Evolutionary conservation across 2,888 invertebrate species (phyloP), one percentile per base, ranked within the genome.

Genomic region (Dynastes grantii): DNA sequence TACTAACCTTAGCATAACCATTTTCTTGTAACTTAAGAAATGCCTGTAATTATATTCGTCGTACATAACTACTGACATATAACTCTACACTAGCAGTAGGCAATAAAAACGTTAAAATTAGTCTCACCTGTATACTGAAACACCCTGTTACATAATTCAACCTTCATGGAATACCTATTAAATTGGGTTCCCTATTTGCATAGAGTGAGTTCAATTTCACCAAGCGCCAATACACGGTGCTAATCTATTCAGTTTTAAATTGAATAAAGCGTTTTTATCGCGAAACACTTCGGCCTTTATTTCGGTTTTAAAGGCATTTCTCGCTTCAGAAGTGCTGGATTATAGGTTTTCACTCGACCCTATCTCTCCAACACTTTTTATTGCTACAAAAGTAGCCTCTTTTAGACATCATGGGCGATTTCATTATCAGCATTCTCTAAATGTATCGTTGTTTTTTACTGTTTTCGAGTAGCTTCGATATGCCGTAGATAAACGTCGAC

Each of bases 171-270:
- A 73, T 73, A 27, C 73, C 45, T 29, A 37, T 76, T 32, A 65
- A 67, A 76, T 51, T 65, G 93, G 92, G 90, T 87, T 82, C 82
- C 61, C 65, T 83, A 83, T 83, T 82, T 83, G 83, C 82, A 82
- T 75, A 75, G 73, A 61, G 61, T 61, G 61, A 61, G 79, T 79
- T 79, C 80, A 76, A 80, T 80, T 79, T 76, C 79, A 55, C 40
- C 63, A 67, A 68, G 61, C 51, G 51, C 58, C 68, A 40, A 78
- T 75, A 78, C 51, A 75, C 65, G 37, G 73, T 64, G 65, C 73
- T 78, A 78, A 78, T 78, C 78, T 78, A 65, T 71, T 73, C 78
- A 67, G 55, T 77, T 68, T 73, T 75, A 76, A 76, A 78, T 78
- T 78, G 78, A 78, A 68, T 78, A 68, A 78, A 78, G 76, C 67